phyloP scores from a whole-genome alignment of 2,113 vertebrate genomes.

The Scortum barcoo region DNA sequence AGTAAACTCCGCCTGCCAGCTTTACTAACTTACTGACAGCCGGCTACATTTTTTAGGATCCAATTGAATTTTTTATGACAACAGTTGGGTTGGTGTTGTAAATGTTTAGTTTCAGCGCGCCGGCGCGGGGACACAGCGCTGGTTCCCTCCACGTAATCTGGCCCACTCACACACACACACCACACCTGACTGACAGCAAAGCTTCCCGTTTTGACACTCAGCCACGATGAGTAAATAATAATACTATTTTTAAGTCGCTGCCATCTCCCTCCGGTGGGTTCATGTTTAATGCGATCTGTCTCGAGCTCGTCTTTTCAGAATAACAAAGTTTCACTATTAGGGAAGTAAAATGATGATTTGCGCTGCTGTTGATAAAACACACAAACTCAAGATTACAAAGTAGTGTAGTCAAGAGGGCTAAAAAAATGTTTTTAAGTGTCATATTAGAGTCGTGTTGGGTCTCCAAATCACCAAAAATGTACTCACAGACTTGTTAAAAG shows the following conservation, averaged over 20 bases:
- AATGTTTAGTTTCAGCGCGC: constrained; percentile 47
- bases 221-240: constrained; percentile 10
- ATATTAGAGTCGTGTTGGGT: neutral
- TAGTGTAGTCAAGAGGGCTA: neutral
- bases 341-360: neutral
- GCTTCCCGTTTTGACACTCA: constrained; percentile 26
- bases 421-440: neutral
- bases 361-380: neutral
- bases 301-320: neutral
- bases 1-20: constrained; percentile 20
- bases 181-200: constrained; percentile 23
- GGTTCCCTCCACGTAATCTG: constrained; percentile 5
- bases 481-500: no score
- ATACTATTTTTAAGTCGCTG: constrained; percentile 19
- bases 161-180: constrained; percentile 13
- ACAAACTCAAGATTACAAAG: neutral
- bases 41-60: constrained; percentile 30
- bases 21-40: constrained; percentile 49
- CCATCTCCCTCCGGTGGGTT: neutral
- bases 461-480: neutral
- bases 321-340: neutral
- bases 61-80: constrained; percentile 36
- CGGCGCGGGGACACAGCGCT: neutral
- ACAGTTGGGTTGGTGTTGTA: constrained; percentile 23
- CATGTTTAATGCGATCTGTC: neutral